Evolutionary conservation across 2,797 vertebrate species (phyloP), one percentile per base, ranked within the genome.

Genomic region (Epinephelus malabaricus): DNA sequence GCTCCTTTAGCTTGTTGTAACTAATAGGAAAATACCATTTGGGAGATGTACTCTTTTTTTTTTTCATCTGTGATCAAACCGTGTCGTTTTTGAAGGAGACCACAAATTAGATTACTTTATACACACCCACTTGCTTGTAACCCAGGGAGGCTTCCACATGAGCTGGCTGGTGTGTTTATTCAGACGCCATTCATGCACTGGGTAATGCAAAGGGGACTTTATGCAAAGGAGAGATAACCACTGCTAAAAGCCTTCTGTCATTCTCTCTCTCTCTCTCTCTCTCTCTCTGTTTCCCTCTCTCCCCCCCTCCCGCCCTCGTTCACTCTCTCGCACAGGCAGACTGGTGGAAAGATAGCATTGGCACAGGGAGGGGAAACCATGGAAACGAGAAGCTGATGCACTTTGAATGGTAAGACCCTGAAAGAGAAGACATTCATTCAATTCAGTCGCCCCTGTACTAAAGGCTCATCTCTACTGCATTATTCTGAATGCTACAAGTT

Each of bases 351-450:
- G 88, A 91, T 88, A 90, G 90, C 83, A 82, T 81, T 93, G 90
- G 91, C 89, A 90, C 67, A 85, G 86, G 81, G 79, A 86, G 80
- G 90, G 27, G 92, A 89, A 93, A 93, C 94, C 94, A 94, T 94
- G 92, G 94, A 92, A 94, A 94, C 92, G 86, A 92, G 87, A 93
- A 93, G 88, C 93, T 90, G 92, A 92, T 92, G 92, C 92, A 87
- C 86, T 90, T 91, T 94, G 92, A 92, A 93, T 94, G 91, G 93
- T 92, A 92, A 93, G 91, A 90, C 89, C 88, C 91, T 93, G 92
- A 92, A 92, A 93, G 90, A 92, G 89, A 91, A 87, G 86, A 90
- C 91, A 88, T 90, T 91, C 92, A 93, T 93, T 94, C 90, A 93
- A 74, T 88, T 85, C 68, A 84, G 72, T 92, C 64, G 67, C 83